These are phyloP conservation scores for Leptobrachium ailaonicum DNA, from an alignment of 2,113 vertebrate genomes.

Conservation along the genomic window DNA sequence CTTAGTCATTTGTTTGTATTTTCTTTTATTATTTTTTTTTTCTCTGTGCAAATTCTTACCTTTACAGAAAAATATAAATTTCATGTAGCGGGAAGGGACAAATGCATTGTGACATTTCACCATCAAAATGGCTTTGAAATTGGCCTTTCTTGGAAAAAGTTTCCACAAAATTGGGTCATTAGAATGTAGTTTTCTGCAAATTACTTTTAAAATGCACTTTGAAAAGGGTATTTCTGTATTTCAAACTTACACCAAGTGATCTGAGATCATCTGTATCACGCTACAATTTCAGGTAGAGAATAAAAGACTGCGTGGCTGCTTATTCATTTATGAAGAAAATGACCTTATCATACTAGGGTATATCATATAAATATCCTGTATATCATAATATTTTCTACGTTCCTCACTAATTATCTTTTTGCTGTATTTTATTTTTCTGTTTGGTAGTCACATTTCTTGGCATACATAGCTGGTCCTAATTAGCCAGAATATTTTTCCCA, in stretches of 20 bases:
- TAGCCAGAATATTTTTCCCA: too few species aligned
- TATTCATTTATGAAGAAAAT: not conserved
- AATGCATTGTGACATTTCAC: conserved; percentile 33
- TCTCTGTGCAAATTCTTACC: conserved; percentile 14
- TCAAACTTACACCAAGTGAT: conserved; percentile 7
- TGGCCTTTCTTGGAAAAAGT: conserved; percentile 29
- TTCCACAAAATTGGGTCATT: conserved; percentile 37
- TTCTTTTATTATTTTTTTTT: conserved; percentile 26
- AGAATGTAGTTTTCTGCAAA: conserved; percentile 25
- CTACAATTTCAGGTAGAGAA: not conserved
- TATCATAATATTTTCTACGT: too few species aligned
- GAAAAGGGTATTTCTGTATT: conserved; percentile 22
- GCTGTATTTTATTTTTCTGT: too few species aligned
- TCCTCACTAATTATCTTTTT: too few species aligned
- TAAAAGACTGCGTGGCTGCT: not conserved
- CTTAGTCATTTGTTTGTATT: conserved; percentile 19
- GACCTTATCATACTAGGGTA: too few species aligned
- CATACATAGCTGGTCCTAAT: too few species aligned
- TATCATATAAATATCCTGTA: too few species aligned
- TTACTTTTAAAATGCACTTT: conserved; percentile 35
- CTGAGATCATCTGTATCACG: conserved; percentile 10
- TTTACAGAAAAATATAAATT: conserved; percentile 30
- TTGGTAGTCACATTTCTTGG: too few species aligned
- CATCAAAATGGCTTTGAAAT: conserved; percentile 45
- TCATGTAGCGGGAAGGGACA: conserved; percentile 25